Evolutionary conservation across 2,888 invertebrate genomes (phyloP), one percentile per base, ranked within the genome.

Genomic region (Athrips mouffetella): DNA sequence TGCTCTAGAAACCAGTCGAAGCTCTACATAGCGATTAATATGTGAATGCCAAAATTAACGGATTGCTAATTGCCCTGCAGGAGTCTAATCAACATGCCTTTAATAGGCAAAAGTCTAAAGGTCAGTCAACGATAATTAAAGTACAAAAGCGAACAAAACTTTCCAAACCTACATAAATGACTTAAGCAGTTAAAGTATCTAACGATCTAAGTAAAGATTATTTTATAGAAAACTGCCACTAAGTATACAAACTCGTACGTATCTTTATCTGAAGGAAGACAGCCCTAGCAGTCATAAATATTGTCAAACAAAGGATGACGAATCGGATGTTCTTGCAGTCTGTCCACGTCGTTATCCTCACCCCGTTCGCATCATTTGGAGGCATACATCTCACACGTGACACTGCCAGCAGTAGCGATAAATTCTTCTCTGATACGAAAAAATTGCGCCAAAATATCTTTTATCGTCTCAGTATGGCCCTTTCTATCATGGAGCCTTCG

Each of bases 381-480:
- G 62, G 63, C 70, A 67, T 70, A 78, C 70, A 73, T 74, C 73
- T 77, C 69, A 75, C 65, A 62, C 72, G 70, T 74, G 76, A 78
- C 75, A 71, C 58, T 60, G 75, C 76, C 66, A 66, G 64, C 64
- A 69, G 70, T 63, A 63, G 62, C 71, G 63, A 80, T 80, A 80
- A 77, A 79, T 79, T 77, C 67, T 73, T 67, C 60, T 65, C 67
- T 73, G 72, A 73, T 77, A 79, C 69, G 72, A 67, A 75, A 76
- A 76, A 75, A 76, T 72, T 63, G 69, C 69, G 67, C 59, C 61
- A 75, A 78, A 74, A 68, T 72, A 67, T 69, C 67, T 70, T 74
- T 75, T 76, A 73, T 71, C 74, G 66, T 67, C 67, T 69, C 62
- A 63, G 56, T 57, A 62, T 62, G 64, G 65, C 65, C 64, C 62